Conservation (phyloP, 1,140 invertebrate species). For the Belonocnema kinseyi region DNA sequence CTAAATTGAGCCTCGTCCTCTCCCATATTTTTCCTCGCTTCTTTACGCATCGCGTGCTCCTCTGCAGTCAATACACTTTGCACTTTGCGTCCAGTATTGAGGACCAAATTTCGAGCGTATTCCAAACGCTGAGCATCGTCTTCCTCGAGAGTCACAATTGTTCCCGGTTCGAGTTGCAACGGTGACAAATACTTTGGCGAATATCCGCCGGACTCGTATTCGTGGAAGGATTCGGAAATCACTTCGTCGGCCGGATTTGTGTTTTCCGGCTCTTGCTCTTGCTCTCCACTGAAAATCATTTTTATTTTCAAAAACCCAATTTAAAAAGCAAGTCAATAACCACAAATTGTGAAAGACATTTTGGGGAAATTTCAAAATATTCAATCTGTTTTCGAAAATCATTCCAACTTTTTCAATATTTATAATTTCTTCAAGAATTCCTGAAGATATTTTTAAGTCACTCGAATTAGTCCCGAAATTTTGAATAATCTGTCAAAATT, state of each 20-base stretch:
- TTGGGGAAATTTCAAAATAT: no score
- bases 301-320: no score
- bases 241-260: conserved; percentile 72
- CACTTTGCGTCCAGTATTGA: conserved; percentile 76
- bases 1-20: conserved; percentile 94
- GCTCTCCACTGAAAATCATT: conserved; percentile 62
- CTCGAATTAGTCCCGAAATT: no score
- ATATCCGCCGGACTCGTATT: conserved; percentile 89
- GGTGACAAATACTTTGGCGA: conserved; percentile 85
- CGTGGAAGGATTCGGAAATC: conserved; percentile 79
- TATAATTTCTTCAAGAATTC: no score
- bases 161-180: conserved; percentile 87
- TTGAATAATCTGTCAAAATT: no score
- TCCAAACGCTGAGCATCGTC: conserved; percentile 88
- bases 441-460: no score
- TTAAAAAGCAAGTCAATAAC: no score
- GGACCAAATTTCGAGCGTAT: conserved; percentile 82
- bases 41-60: conserved; percentile 81
- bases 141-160: conserved; percentile 85
- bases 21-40: conserved; percentile 92
- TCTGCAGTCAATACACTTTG: conserved; percentile 77
- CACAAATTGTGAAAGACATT: no score
- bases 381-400: no score
- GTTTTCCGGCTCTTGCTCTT: conserved; percentile 54
- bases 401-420: no score